Conservation (phyloP, 2,888 invertebrate species). For the Ennomos quercinarius region DNA sequence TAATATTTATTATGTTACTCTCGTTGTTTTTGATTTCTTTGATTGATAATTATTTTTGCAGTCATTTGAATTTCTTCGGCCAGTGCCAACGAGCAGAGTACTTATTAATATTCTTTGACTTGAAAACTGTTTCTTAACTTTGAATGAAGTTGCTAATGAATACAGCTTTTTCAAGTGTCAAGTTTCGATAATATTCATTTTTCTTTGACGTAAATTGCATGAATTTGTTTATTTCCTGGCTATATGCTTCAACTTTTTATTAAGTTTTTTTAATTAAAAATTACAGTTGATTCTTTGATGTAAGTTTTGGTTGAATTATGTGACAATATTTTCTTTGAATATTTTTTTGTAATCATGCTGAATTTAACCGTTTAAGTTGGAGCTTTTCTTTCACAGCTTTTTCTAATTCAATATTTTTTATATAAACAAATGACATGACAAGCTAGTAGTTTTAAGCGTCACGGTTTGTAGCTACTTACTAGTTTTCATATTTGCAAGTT, state of each 20-base stretch:
- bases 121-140: constrained; percentile 32
- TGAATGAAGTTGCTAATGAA: constrained; percentile 38
- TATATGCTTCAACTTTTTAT: background rate
- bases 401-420: too few relatives aligned
- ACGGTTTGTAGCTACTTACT: too few relatives aligned
- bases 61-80: constrained; percentile 18
- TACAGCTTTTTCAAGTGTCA: constrained; percentile 19
- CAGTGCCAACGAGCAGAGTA: constrained; percentile 35
- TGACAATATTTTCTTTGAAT: too few relatives aligned
- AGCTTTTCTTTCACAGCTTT: too few relatives aligned
- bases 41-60: constrained; percentile 22
- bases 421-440: too few relatives aligned
- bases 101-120: constrained; percentile 40
- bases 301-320: too few relatives aligned
- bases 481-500: too few relatives aligned
- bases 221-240: background rate
- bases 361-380: too few relatives aligned
- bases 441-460: too few relatives aligned
- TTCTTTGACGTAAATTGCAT: constrained; percentile 13
- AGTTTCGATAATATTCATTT: constrained; percentile 11
- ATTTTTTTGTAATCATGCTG: too few relatives aligned
- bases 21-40: constrained; percentile 26
- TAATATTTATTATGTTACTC: constrained; percentile 16
- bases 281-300: too few relatives aligned
- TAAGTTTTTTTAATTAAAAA: background rate